phyloP scores from a whole-genome alignment of 2,888 invertebrate species.

The Phymatocera aterrima region DNA sequence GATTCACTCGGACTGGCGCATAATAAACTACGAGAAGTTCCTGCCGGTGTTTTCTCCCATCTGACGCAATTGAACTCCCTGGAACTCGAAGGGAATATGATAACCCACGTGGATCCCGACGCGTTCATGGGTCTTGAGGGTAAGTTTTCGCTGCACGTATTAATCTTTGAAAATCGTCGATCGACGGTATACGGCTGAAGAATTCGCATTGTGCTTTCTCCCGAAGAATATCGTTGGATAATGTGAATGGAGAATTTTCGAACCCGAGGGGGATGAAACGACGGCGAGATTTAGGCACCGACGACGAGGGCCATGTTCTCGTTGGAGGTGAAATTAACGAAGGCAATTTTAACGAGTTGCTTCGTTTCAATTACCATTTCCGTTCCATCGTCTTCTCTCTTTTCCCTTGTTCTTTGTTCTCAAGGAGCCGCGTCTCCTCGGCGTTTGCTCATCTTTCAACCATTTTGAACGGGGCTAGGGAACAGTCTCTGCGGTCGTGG shows the following conservation, averaged over 20 bases:
- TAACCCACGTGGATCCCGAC: constrained; percentile 87
- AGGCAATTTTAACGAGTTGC: neutral
- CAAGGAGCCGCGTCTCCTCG: neutral
- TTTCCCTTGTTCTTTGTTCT: neutral
- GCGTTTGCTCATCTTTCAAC: neutral
- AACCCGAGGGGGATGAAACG: neutral
- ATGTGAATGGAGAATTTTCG: neutral
- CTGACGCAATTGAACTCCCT: constrained; percentile 88
- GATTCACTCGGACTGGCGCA: constrained; percentile 91
- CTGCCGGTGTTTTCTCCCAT: constrained; percentile 89
- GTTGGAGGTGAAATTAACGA: neutral
- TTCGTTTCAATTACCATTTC: neutral
- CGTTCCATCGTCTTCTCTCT: no score
- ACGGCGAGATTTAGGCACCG: neutral
- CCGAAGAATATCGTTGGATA: no score
- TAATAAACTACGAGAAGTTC: constrained; percentile 88
- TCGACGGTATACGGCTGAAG: neutral
- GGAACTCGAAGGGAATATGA: constrained; percentile 92
- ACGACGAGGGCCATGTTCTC: neutral
- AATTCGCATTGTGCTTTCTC: neutral
- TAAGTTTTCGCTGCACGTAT: constrained; percentile 71
- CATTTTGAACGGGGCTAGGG: neutral
- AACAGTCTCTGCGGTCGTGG: neutral
- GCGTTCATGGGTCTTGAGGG: constrained; percentile 94
- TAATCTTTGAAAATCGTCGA: neutral